Conservation (phyloP, 2,797 vertebrate species). For the Cheirogaleus major region DNA sequence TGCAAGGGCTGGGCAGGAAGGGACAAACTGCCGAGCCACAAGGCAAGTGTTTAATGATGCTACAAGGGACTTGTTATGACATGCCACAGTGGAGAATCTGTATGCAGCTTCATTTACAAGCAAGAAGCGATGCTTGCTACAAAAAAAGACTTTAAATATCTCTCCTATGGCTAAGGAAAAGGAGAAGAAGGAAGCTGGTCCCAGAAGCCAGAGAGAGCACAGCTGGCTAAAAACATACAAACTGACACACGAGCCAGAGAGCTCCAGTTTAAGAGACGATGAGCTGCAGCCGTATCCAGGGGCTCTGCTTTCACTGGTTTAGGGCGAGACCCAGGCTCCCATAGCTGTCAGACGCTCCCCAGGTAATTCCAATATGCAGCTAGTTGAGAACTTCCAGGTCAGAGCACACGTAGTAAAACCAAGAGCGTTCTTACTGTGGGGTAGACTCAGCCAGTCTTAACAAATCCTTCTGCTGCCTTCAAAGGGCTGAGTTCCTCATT, state of each 20-base stretch:
- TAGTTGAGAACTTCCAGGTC: neutral
- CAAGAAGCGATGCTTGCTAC: neutral
- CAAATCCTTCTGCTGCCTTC: neutral
- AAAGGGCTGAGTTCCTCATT: neutral
- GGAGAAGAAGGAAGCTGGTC: neutral
- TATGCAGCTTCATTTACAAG: neutral
- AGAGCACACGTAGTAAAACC: neutral
- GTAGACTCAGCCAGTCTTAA: neutral
- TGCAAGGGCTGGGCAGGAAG: neutral
- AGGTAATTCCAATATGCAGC: neutral
- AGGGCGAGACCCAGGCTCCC: accelerated
- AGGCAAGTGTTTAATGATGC: too few species aligned
- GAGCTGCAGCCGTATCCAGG: neutral
- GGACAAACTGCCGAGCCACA: accelerated
- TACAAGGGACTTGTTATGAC: neutral
- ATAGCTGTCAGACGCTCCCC: too few species aligned
- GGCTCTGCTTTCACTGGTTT: neutral
- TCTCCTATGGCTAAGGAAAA: neutral
- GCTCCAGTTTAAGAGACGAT: neutral
- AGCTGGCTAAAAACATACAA: neutral
- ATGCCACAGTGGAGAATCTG: neutral
- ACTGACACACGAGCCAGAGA: neutral
- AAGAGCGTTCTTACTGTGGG: neutral
- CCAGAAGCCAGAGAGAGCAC: neutral
- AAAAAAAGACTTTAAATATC: neutral